Percentiles rank a stretch among this genome's conserved stretches.
Conservation (phyloP, 2,113 vertebrate genomes). For the Corythoichthys haematopterus region DNA sequence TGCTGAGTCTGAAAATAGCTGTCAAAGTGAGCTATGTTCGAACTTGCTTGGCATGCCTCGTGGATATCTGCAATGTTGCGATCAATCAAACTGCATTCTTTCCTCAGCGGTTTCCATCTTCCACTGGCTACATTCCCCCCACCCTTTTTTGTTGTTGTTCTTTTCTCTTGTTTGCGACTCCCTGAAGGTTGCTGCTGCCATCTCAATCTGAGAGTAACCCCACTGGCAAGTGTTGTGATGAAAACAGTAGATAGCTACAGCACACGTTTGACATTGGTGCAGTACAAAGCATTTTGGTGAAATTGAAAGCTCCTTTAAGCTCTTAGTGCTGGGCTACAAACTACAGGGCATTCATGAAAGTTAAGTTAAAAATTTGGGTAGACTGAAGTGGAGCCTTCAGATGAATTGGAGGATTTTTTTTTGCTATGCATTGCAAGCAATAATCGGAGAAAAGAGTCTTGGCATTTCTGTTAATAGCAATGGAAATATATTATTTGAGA, state of each 20-base stretch:
- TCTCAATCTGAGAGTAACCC: conserved; percentile 32
- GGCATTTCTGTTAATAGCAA: too few species aligned
- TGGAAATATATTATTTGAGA: too few species aligned
- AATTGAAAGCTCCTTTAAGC: not conserved
- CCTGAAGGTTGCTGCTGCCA: conserved; percentile 33
- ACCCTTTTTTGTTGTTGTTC: not conserved
- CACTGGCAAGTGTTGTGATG: conserved; percentile 24
- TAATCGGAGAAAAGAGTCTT: too few species aligned
- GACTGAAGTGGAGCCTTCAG: too few species aligned
- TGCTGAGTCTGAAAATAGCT: conserved; percentile 19
- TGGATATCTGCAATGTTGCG: conserved; percentile 36
- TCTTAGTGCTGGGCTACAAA: not conserved
- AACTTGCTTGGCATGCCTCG: conserved; percentile 22
- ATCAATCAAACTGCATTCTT: conserved; percentile 34
- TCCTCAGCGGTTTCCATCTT: conserved; percentile 24
- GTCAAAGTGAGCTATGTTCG: conserved; percentile 32
- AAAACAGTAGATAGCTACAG: conserved; percentile 21
- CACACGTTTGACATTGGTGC: conserved; percentile 2
- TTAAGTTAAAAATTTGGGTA: not conserved
- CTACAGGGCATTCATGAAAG: not conserved
- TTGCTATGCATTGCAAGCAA: too few species aligned
- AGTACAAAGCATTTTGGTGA: not conserved
- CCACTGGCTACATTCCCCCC: conserved; percentile 13
- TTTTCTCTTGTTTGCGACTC: conserved; percentile 27
- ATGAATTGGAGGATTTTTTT: too few species aligned